These are phyloP conservation scores for Montipora sp. DNA, from an alignment of 64 coral and sea anemone species.

Conservation along the genomic window DNA sequence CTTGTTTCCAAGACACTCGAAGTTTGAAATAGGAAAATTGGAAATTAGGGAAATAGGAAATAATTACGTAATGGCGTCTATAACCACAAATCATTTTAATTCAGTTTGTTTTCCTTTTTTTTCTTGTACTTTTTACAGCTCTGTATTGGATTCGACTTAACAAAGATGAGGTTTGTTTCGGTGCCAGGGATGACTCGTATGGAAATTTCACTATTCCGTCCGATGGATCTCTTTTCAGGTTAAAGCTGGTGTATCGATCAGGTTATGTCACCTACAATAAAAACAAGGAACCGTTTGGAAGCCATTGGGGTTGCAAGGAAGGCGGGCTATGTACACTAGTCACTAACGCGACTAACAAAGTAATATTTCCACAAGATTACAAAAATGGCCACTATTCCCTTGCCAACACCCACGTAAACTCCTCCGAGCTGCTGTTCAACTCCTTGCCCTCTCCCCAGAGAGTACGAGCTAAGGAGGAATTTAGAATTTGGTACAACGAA, in stretches of 20 bases:
- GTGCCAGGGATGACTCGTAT: neutral
- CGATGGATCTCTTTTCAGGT: neutral
- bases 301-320: neutral
- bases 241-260: slow-evolving; percentile 22
- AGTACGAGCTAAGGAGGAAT: neutral
- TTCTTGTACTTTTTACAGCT: neutral
- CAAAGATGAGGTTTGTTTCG: neutral
- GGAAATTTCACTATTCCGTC: slow-evolving; percentile 21
- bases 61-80: too few relatives aligned
- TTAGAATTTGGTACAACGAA: slow-evolving; percentile 2
- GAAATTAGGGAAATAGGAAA: too few relatives aligned
- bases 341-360: neutral
- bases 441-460: neutral
- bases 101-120: neutral
- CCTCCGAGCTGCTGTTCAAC: slow-evolving; percentile 34
- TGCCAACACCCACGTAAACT: slow-evolving; percentile 8
- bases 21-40: too few relatives aligned
- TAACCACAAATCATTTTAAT: too few relatives aligned
- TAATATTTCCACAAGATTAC: neutral
- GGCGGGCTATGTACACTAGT: neutral
- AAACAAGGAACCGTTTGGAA: neutral
- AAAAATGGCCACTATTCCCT: neutral
- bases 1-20: too few relatives aligned
- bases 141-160: slow-evolving; percentile 30
- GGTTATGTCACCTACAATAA: slow-evolving; percentile 20